phyloP scores from a whole-genome alignment of 2,797 vertebrate species.

The Halcyon badia region DNA sequence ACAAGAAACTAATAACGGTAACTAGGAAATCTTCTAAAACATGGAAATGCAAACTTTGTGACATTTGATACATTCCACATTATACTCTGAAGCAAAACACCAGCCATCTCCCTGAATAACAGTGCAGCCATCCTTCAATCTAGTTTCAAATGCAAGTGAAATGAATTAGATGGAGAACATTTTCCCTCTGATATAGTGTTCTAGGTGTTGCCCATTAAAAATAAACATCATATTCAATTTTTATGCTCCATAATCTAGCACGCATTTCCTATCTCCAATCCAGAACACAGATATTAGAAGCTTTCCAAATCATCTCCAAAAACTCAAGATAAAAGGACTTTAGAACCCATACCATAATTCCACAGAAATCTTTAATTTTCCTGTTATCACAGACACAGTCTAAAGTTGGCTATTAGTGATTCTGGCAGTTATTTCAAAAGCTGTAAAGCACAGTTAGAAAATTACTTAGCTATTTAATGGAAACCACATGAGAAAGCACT shows the following conservation, averaged over 20 bases:
- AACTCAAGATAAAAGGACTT: background rate
- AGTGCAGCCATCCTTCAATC: background rate
- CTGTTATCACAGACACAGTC: background rate
- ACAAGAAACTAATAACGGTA: background rate
- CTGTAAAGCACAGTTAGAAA: conserved; percentile 40
- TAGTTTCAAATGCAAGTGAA: background rate
- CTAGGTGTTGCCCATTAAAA: background rate
- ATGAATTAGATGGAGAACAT: background rate
- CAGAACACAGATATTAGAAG: background rate
- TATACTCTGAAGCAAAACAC: background rate
- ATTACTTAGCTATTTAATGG: conserved; percentile 6
- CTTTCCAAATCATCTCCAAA: conserved; percentile 39
- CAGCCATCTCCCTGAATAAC: background rate
- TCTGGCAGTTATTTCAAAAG: conserved; percentile 44
- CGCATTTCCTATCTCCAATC: background rate
- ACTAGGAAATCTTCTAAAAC: background rate
- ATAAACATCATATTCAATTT: background rate
- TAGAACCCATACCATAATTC: conserved; percentile 3
- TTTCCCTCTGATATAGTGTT: background rate
- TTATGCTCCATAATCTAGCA: background rate
- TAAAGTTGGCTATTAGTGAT: conserved; percentile 52
- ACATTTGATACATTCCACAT: background rate
- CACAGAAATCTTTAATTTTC: conserved; percentile 5
- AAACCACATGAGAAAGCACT: background rate
- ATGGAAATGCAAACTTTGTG: background rate